Base-by-base conservation (phyloP, 2,113 vertebrate genomes). In the Onychorhynchus coronatus region DNA sequence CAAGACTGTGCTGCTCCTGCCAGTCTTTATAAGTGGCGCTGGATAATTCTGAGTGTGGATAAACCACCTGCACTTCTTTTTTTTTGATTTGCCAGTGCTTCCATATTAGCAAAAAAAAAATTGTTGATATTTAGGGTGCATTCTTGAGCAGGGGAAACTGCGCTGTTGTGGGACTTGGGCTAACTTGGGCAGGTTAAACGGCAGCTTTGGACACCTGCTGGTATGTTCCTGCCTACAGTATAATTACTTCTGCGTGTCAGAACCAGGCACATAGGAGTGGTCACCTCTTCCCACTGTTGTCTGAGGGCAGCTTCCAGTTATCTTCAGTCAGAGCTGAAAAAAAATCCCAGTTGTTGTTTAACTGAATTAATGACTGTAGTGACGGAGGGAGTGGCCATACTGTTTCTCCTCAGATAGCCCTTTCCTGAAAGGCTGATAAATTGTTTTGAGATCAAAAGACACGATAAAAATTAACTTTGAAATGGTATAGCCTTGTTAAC, bases 391-490 rank as follows among this genome's bases (percentile, higher is more conserved):
- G 76, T n/a, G 35, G 52, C 39, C 14, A 58, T 68, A 25, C 30
- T 37, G 19, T 66, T 50, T 84, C 27, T 85, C 46, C 83, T 92
- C 7, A 2, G 33, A 28, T 37, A 65, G 33, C 59, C 21, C 49
- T 77, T 93, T 72, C 39, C 74, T 88, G 49, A 59, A 77, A 90
- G 62, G 20, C 22, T 59, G 66, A 42, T 68, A 6, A 62, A 58
- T 77, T 91, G 31, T 88, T 85, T 85, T 61, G 52, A 89, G 63
- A 70, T 74, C 30, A 77, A 35, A 33, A 37, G 1, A 2, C 24
- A 8, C 20, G 42, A 83, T 72, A 88, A 77, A 89, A 89, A 25
- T 62, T 63, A 63, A n/a, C 79, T 90, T 90, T 49, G 44, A 86
- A 90, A 87, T 44, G 28, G 20, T 46, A 53, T 68, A 50, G 23